These are phyloP conservation scores for Eleutherodactylus coqui DNA, from an alignment of 2,797 vertebrate genomes.

Conservation along the genomic window DNA sequence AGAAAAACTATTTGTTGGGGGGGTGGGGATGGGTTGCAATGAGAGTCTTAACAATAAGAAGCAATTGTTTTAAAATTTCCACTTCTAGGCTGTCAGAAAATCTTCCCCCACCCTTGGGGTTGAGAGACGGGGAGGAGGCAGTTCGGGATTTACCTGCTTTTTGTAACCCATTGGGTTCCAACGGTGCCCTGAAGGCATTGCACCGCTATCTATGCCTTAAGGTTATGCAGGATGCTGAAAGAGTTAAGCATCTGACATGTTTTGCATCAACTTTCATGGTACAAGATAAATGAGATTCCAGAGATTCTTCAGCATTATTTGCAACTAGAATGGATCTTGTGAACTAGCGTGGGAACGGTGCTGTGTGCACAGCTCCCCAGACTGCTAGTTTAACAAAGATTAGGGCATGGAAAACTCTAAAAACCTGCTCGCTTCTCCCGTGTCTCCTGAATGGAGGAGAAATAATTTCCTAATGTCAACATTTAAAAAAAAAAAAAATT, in stretches of 20 bases:
- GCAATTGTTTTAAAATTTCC: constrained; percentile 28
- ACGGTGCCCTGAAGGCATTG: background rate
- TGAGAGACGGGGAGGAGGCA: background rate
- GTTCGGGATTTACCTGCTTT: constrained; percentile 15
- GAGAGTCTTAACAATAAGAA: constrained; percentile 5
- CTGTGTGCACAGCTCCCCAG: constrained; percentile 58
- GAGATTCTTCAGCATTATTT: constrained; percentile 62
- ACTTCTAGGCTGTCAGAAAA: background rate
- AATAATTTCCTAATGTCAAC: background rate
- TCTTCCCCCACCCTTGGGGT: constrained; percentile 4
- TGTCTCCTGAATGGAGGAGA: background rate
- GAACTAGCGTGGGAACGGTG: constrained; percentile 58
- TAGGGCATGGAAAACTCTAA: constrained; percentile 52
- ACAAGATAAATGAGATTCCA: constrained; percentile 62
- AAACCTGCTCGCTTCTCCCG: constrained; percentile 23
- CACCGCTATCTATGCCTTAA: background rate
- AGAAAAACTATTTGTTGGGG: too few relatives aligned
- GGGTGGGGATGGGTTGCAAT: too few relatives aligned
- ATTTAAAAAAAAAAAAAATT: background rate
- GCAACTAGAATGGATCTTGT: constrained; percentile 60
- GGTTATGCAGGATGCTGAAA: background rate
- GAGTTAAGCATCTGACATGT: constrained; percentile 58
- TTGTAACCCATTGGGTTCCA: background rate
- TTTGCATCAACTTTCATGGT: constrained; percentile 63
- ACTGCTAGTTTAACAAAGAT: constrained; percentile 59